These are phyloP conservation scores for Listronotus bonariensis DNA, from an alignment of 1,140 invertebrate genomes.

Conservation along the genomic window DNA sequence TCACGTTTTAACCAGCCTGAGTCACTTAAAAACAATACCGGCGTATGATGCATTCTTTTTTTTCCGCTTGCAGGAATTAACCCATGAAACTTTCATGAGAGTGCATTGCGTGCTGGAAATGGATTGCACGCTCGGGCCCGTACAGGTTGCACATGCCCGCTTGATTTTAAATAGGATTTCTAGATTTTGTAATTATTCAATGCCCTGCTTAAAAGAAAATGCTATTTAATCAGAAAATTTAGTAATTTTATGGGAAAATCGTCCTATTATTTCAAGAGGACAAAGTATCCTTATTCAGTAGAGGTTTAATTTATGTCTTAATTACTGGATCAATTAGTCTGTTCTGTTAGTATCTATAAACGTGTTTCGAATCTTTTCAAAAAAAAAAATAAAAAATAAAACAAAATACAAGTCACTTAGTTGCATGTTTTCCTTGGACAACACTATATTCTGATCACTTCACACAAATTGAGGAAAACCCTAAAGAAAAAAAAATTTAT, in stretches of 20 bases:
- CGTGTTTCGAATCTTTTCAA: no score
- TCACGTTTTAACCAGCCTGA: constrained; percentile 34
- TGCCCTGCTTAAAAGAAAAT: constrained; percentile 8
- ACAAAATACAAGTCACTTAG: no score
- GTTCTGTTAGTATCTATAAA: no score
- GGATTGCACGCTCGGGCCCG: constrained; percentile 24
- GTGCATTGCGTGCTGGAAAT: constrained; percentile 31
- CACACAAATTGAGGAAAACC: no score
- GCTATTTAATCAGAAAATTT: neutral
- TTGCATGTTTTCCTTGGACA: no score
- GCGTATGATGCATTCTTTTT: constrained; percentile 30
- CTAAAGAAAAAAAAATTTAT: no score
- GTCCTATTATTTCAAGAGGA: no score
- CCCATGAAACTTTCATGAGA: constrained; percentile 37
- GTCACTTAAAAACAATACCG: constrained; percentile 37
- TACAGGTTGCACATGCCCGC: constrained; percentile 17
- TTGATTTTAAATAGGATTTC: constrained; percentile 25
- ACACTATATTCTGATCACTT: no score
- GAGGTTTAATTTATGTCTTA: no score
- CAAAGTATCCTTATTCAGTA: no score
- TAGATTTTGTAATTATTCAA: constrained; percentile 19
- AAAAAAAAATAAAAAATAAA: no score
- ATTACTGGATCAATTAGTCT: no score
- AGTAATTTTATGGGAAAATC: neutral
- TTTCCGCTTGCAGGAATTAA: constrained; percentile 30